Conservation (phyloP, 2,113 vertebrate genomes). For the Petrocephalus zakoni region DNA sequence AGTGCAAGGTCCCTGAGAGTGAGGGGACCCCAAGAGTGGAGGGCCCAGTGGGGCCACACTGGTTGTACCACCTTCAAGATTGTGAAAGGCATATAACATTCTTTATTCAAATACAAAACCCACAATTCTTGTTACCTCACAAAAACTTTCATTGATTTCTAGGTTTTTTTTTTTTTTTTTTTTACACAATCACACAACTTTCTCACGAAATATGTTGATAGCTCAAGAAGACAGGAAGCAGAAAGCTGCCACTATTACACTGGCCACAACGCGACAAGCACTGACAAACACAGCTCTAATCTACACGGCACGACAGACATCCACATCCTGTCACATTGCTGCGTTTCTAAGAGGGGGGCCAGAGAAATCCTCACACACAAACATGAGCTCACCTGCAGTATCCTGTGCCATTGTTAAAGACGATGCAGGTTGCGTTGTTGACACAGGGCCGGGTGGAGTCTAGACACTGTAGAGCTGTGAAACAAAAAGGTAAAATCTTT, state of each 20-base stretch:
- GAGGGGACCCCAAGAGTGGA: neutral
- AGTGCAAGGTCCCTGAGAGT: neutral
- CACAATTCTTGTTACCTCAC: neutral
- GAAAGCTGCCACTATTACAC: neutral
- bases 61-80: neutral
- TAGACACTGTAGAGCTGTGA: conserved; percentile 82
- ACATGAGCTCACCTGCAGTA: conserved; percentile 79
- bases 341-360: neutral
- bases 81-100: neutral
- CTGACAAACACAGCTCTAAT: neutral
- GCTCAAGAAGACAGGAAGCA: neutral
- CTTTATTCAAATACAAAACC: neutral
- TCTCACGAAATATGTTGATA: neutral
- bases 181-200: neutral
- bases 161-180: neutral
- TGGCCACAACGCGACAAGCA: neutral
- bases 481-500: conserved; percentile 34
- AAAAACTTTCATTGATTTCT: neutral
- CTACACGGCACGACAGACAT: neutral
- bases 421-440: conserved; percentile 80
- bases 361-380: neutral
- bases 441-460: conserved; percentile 75
- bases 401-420: conserved; percentile 76
- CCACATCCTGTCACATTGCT: neutral
- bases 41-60: neutral